These are phyloP conservation scores for Solenopsis invicta DNA, from an alignment of 1,140 invertebrate species.

Conservation along the genomic window DNA sequence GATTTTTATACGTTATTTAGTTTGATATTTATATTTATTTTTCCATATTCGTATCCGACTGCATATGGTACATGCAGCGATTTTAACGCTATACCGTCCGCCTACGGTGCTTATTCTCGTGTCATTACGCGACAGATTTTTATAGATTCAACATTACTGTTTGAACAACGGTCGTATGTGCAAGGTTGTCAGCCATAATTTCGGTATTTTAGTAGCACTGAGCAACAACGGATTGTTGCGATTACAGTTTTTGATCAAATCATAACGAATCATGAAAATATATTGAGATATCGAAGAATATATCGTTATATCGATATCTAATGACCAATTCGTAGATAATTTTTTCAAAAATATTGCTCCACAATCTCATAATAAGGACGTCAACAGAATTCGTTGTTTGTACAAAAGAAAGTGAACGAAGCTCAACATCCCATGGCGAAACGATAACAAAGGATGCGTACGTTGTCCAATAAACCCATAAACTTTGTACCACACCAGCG, in stretches of 20 bases:
- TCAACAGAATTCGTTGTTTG: neutral
- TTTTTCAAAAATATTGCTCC: conserved; percentile 22
- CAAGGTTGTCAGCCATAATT: neutral
- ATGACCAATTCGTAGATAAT: conserved; percentile 6
- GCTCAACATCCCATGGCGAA: neutral
- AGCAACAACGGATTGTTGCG: conserved; percentile 5
- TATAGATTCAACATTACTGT: neutral
- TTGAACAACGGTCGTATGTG: neutral
- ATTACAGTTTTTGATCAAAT: neutral
- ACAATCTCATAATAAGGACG: conserved; percentile 20
- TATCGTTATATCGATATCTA: neutral
- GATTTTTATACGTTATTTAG: neutral
- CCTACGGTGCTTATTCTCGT: neutral
- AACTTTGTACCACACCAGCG: neutral
- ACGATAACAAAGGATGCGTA: conserved; percentile 4
- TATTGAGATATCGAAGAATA: too few relatives aligned
- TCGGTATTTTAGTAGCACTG: neutral
- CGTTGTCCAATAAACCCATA: conserved; percentile 34
- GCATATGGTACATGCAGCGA: too few relatives aligned
- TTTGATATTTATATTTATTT: conserved; percentile 1
- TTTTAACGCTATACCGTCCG: neutral
- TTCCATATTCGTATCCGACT: neutral
- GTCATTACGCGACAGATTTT: neutral
- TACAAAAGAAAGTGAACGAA: neutral
- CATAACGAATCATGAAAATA: neutral